These are phyloP conservation scores for Apocrypta bakeri DNA, from an alignment of 1,140 invertebrate genomes.

Conservation along the genomic window DNA sequence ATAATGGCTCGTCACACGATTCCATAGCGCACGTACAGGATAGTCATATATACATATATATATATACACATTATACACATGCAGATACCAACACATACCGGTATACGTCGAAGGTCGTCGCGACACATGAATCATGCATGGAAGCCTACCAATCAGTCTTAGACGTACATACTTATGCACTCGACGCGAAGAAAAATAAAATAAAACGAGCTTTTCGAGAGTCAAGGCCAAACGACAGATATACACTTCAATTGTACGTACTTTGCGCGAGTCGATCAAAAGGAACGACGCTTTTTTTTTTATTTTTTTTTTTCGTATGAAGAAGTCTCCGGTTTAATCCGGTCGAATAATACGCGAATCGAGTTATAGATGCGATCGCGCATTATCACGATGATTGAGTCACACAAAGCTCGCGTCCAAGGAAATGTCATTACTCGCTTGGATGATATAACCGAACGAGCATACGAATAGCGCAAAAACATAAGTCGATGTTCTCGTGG, in stretches of 20 bases:
- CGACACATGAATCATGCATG: slow-evolving; percentile 35
- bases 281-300: not conserved
- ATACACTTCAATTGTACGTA: not conserved
- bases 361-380: not conserved
- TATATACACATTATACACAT: not conserved
- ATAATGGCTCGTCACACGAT: not conserved
- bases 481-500: no score
- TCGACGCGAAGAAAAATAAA: not conserved
- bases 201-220: not conserved
- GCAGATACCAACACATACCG: no score
- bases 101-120: slow-evolving; percentile 11
- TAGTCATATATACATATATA: no score
- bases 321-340: no score
- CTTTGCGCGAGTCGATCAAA: not conserved
- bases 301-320: not conserved
- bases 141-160: slow-evolving; percentile 20
- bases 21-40: not conserved
- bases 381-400: not conserved
- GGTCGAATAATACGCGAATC: not conserved
- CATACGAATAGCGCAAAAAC: not conserved
- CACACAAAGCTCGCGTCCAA: not conserved
- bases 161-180: not conserved
- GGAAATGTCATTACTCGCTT: not conserved
- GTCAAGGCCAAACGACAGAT: not conserved
- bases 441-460: not conserved